Conservation (phyloP, 2,113 vertebrate species). For the Chauna torquata region DNA sequence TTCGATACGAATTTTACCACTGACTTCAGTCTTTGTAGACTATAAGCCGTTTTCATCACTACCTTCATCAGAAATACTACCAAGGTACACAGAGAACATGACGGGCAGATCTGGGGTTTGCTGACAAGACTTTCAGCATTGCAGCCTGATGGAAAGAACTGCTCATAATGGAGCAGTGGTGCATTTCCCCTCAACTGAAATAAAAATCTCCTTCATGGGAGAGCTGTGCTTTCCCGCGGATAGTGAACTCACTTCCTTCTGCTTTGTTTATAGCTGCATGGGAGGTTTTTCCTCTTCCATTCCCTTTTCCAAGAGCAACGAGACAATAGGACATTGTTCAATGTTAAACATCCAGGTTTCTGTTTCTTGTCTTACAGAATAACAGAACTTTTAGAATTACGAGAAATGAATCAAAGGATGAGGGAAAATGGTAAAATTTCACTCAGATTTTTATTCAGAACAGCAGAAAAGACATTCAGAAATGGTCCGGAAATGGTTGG, state of each 20-base stretch:
- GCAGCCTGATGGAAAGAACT: not conserved
- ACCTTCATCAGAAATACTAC: not conserved
- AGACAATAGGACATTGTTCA: conserved; percentile 62
- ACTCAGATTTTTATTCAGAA: not conserved
- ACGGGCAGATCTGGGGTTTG: not conserved
- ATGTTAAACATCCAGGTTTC: conserved; percentile 39
- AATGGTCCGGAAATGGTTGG: not conserved
- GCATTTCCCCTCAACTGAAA: not conserved
- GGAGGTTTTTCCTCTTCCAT: conserved; percentile 65
- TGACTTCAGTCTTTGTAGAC: not conserved
- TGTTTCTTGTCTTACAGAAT: conserved; percentile 32
- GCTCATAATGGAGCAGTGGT: not conserved
- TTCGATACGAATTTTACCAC: not conserved
- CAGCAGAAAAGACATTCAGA: not conserved
- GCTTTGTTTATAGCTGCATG: conserved; percentile 43
- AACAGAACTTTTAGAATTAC: conserved; percentile 7
- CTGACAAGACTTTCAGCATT: not conserved
- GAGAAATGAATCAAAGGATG: not conserved
- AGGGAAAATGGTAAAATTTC: not conserved
- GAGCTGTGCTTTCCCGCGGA: conserved; percentile 28
- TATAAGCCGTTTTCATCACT: not conserved
- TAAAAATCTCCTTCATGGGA: not conserved
- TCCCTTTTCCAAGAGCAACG: conserved; percentile 43
- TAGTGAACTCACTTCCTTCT: conserved; percentile 64
- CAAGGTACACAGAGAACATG: not conserved